Evolutionary conservation across 2,113 vertebrate genomes (phyloP).

Genomic region (Gobio gobio): DNA sequence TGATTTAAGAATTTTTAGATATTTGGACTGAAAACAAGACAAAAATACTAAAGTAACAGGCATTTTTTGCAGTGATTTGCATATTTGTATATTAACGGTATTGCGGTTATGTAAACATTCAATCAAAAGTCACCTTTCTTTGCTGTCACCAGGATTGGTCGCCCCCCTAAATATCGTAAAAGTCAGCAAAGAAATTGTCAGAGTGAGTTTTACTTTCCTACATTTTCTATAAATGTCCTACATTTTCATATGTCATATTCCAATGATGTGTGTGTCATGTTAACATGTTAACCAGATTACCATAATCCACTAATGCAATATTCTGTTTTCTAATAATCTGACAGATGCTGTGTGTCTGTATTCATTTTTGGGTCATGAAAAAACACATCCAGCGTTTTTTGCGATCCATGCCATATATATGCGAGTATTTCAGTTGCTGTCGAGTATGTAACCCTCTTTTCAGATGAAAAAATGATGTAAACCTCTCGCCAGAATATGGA

Average conservation of each 20-base stretch:
- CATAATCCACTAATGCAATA: not conserved
- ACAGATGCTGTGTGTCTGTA: not conserved
- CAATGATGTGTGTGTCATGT: not conserved
- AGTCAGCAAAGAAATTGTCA: conserved; percentile 91
- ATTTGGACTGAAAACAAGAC: too few species aligned
- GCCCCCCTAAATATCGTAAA: conserved; percentile 95
- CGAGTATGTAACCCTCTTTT: not conserved
- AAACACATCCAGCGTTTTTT: too few species aligned
- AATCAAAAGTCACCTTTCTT: not conserved
- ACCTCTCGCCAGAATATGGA: not conserved
- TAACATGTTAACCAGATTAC: not conserved
- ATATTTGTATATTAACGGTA: not conserved
- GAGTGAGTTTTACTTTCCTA: conserved; percentile 77
- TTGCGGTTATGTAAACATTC: not conserved
- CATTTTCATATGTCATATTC: not conserved
- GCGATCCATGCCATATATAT: too few species aligned
- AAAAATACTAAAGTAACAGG: too few species aligned
- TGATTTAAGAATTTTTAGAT: too few species aligned
- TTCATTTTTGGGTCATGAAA: not conserved
- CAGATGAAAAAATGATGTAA: not conserved
- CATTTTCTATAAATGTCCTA: not conserved
- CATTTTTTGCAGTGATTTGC: too few species aligned
- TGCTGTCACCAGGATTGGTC: conserved; percentile 81
- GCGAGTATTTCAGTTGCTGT: too few species aligned
- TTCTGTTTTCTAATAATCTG: not conserved